Base-by-base conservation (phyloP, 2,888 invertebrate species). In the Chymomyza caudatula region DNA sequence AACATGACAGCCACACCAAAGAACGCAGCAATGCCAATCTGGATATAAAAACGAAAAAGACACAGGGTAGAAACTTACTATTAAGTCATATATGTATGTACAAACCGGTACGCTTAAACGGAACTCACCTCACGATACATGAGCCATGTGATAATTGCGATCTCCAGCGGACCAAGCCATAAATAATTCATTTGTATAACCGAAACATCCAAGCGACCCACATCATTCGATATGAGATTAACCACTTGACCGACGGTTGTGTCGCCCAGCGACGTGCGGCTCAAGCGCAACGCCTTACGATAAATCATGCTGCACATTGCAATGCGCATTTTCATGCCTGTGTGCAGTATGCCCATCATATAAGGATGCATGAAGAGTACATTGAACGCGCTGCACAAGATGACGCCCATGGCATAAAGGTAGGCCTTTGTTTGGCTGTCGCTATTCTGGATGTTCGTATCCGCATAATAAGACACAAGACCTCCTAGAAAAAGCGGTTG, bases 151-250 rank as follows among this genome's bases (percentile, higher is more conserved):
- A 96, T 94, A 73, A 96, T 93, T 55, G 94, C 89, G 0, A 96
- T 95, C 78, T 97, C 95, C 13, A 97, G 88, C 0, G 97, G 96
- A 0, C 96, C 97, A 71, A 97, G 94, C 97, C 98, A 97, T 60
- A 97, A 92, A 89, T 96, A 98, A 91, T 98, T 98, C 20, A 97
- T 91, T 88, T 98, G 96, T 75, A 97, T 93, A 72, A 96, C 94
- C 23, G 96, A 95, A 62, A 89, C 83, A 76, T 90, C 90, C 66
- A 90, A 76, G 17, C 90, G 88, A 86, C 96, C 96, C 71, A 98
- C 98, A 91, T 99, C 98, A 89, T 98, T 99, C 3, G 98, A 97
- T 76, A 99, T 92, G 8, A 98, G 92, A 91, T 98, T 98, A 44
- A 98, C 97, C 77, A 94, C 92, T 88, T 94, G 94, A 3, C 94